Evolutionary conservation across 2,797 vertebrate species (phyloP), one percentile per base, ranked within the genome.

Genomic region (Sebastes minor): DNA sequence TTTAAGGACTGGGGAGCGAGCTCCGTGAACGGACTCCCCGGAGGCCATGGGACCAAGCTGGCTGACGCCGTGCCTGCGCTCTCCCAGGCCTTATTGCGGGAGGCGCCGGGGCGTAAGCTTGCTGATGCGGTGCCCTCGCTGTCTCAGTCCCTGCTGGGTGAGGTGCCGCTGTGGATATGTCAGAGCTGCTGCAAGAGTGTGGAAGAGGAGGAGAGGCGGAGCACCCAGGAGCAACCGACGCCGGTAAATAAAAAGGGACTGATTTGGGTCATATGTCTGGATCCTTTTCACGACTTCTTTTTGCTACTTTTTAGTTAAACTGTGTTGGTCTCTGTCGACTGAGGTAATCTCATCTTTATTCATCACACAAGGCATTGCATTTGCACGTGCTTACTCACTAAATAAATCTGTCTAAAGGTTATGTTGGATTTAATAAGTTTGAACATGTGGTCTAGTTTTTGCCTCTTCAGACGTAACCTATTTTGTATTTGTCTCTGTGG

Each of bases 151-250:
- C 96, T 99, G 86, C 94, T 99, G 95, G 98, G 98, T 82, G 98
- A 99, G 90, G 98, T 99, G 95, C 98, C 98, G 38, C 96, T 99
- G 81, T 99, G 99, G 98, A 99, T 99, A 94, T 99, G 99, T 95
- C 99, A 99, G 95, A 98, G 97, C 93, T 99, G 99, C 94, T 96
- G 97, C 88, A 99, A 97, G 92, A 99, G 97, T 14, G 98, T 99
- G 93, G 98, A 99, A 92, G 98, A 99, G 84, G 99, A 99, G 91
- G 98, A 99, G 93, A 96, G 97, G 84, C 96, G 97, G 91, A 97
- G 97, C 9, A 95, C 96, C 85, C 97, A 96, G 91, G 98, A 99
- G 90, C 97, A 97, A 86, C 95, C 96, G n/a, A 94, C 96, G 74
- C 95, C 96, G 94, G 98, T 99, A 95, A 95, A 93, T 96, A 87